These are phyloP conservation scores for Echinops telfairi DNA, from an alignment of 2,113 vertebrate species.

Conservation along the genomic window DNA sequence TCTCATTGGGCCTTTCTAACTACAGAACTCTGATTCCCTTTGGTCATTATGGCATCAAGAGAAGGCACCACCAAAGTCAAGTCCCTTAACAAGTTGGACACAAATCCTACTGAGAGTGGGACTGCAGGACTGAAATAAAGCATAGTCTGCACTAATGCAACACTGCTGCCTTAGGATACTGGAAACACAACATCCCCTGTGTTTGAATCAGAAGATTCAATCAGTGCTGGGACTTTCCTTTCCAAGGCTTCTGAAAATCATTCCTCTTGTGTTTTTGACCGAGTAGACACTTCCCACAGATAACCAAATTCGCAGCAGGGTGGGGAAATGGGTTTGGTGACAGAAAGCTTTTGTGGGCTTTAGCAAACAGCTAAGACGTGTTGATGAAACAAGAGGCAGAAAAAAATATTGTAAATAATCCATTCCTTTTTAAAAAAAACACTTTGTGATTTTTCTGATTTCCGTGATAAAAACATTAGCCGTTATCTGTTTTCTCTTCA, in stretches of 20 bases:
- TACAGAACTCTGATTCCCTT: too few relatives aligned
- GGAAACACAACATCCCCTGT: neutral
- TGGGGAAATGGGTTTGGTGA: neutral
- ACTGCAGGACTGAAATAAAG: neutral
- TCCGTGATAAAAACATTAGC: neutral
- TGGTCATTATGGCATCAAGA: neutral
- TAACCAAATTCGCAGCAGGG: conserved; percentile 1
- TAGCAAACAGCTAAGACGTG: neutral
- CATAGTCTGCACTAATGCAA: neutral
- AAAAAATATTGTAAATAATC: conserved; percentile 1
- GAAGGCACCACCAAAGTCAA: neutral
- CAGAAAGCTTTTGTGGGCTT: conserved; percentile 4
- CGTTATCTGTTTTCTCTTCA: neutral
- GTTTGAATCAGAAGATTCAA: conserved; percentile 18
- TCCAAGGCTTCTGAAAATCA: conserved; percentile 25
- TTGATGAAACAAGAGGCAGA: neutral
- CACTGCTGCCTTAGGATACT: neutral
- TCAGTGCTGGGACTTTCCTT: neutral
- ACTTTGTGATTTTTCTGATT: conserved; percentile 37
- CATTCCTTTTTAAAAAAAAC: neutral
- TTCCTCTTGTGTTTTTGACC: neutral
- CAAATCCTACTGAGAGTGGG: neutral
- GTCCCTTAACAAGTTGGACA: neutral
- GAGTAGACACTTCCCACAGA: neutral
- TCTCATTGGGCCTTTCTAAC: too few relatives aligned